A percentile compares a stretch with the other conserved stretches of the same genome.
These are phyloP conservation scores for Polypedilum pembai DNA, from an alignment of 1,140 invertebrate species.

Conservation along the genomic window DNA sequence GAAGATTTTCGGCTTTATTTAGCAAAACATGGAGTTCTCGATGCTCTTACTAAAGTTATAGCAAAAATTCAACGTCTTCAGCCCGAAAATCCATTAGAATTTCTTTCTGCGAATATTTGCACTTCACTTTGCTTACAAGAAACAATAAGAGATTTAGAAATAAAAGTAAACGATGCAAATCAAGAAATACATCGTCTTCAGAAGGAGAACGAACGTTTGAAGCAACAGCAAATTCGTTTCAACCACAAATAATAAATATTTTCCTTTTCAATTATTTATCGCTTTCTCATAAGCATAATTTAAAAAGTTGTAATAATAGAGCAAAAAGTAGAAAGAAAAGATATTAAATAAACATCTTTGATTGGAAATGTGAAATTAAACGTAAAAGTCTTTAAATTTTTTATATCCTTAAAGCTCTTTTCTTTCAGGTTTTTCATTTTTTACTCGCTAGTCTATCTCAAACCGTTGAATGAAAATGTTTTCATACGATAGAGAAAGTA, in stretches of 20 bases:
- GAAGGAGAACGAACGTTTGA: constrained; percentile 2
- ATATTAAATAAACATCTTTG: neutral
- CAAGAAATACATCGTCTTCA: neutral
- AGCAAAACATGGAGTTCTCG: neutral
- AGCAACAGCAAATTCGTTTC: neutral
- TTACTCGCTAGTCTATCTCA: neutral
- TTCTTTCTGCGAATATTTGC: neutral
- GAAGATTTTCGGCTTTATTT: constrained; percentile 15
- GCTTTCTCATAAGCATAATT: neutral
- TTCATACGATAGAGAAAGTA: constrained; percentile 41
- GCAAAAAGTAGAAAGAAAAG: neutral
- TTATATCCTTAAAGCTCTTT: neutral
- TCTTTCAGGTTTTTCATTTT: neutral
- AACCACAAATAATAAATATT: neutral
- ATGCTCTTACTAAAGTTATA: neutral
- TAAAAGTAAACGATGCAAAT: neutral
- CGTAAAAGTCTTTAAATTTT: neutral
- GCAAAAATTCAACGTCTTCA: neutral
- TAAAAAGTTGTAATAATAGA: neutral
- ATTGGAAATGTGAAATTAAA: neutral
- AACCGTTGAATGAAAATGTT: neutral
- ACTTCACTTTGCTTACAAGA: neutral
- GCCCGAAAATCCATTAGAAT: neutral
- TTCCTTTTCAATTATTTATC: neutral
- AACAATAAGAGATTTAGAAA: neutral